Conservation (phyloP, 1,140 invertebrate species). For the Caenorhabditis brenneri region DNA sequence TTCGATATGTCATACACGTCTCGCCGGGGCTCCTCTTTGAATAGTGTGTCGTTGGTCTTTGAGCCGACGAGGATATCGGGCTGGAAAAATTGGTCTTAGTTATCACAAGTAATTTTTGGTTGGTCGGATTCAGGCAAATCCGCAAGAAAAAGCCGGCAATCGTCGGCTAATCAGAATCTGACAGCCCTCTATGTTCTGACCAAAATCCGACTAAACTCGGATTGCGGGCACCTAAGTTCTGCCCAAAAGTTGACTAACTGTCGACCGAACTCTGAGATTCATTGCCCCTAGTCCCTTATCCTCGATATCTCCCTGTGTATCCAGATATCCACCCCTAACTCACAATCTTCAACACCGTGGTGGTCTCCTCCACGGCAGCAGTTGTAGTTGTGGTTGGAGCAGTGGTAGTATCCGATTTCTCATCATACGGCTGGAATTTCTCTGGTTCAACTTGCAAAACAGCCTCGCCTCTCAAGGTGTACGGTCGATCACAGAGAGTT, state of each 20-base stretch:
- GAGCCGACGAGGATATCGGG: slow-evolving; percentile 45
- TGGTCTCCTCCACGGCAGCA: slow-evolving; percentile 1
- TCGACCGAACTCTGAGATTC: no score
- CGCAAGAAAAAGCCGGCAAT: no score
- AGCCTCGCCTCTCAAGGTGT: slow-evolving; percentile 35
- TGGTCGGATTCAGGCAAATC: no score
- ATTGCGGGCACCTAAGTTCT: no score
- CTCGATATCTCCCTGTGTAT: no score
- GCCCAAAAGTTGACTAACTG: no score
- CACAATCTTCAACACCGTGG: slow-evolving; percentile 35
- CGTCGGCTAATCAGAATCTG: no score
- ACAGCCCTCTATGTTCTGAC: no score
- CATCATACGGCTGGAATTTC: slow-evolving; percentile 52
- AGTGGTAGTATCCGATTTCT: slow-evolving; percentile 50
- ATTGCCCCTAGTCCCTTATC: no score
- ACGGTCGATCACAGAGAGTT: slow-evolving; percentile 51
- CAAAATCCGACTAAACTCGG: no score
- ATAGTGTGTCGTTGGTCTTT: slow-evolving; percentile 46
- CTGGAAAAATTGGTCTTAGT: not conserved
- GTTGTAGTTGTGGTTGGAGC: slow-evolving; percentile 43
- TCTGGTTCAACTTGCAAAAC: slow-evolving; percentile 34
- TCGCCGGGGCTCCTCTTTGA: slow-evolving; percentile 43
- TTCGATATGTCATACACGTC: slow-evolving; percentile 35
- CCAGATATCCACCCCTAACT: no score
- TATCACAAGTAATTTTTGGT: no score